phyloP scores from a whole-genome alignment of 2,888 invertebrate species.

The Plutella xylostella region DNA sequence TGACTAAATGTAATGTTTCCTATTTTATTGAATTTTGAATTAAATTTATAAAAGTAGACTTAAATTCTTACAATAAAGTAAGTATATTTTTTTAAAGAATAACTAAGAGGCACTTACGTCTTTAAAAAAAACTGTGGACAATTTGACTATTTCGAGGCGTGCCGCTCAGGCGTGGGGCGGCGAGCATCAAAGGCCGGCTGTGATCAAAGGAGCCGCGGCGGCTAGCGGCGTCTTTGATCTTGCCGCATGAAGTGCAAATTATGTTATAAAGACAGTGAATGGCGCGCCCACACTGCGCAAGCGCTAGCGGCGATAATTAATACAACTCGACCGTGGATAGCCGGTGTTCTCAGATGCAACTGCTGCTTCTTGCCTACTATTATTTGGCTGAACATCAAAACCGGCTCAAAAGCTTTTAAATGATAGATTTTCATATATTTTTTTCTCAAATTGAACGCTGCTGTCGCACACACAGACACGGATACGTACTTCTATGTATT shows the following conservation, averaged over 20 bases:
- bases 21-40: too few relatives aligned
- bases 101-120: neutral
- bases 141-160: conserved; percentile 66
- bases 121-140: conserved; percentile 41
- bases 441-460: too few relatives aligned
- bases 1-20: neutral
- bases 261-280: conserved; percentile 69
- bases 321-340: conserved; percentile 16
- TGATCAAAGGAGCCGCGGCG: conserved; percentile 67
- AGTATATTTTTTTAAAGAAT: too few relatives aligned
- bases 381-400: too few relatives aligned
- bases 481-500: too few relatives aligned
- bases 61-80: too few relatives aligned
- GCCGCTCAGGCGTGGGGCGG: conserved; percentile 46
- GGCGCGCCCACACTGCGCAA: conserved; percentile 40
- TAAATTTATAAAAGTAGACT: too few relatives aligned
- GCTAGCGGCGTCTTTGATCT: conserved; percentile 62
- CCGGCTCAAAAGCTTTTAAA: too few relatives aligned
- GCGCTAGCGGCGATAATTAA: conserved; percentile 57
- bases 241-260: conserved; percentile 70
- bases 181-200: conserved; percentile 53
- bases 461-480: too few relatives aligned
- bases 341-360: too few relatives aligned
- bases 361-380: neutral
- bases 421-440: too few relatives aligned